Evolutionary conservation across 2,888 invertebrate species (phyloP).

Genomic region (Lasioglossum lativentre): DNA sequence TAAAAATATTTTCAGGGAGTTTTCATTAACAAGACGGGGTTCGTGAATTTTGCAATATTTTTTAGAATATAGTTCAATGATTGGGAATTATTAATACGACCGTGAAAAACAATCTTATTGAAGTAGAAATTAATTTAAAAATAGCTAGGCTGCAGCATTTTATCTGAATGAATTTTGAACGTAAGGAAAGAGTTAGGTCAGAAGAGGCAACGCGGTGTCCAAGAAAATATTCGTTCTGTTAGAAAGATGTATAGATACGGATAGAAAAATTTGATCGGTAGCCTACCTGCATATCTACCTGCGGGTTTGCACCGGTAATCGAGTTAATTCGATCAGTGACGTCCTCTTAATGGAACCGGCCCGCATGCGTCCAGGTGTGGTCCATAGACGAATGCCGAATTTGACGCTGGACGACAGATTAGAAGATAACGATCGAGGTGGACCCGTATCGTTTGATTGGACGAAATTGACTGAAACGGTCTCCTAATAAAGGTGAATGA

Average conservation of each 20-base stretch:
- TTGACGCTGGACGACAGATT: slow-evolving; percentile 58
- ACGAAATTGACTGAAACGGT: slow-evolving; percentile 75
- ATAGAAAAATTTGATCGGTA: slow-evolving; percentile 12
- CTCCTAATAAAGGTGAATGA: slow-evolving; percentile 71
- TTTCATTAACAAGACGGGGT: too few relatives aligned
- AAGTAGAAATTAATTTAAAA: background rate
- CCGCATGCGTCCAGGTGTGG: slow-evolving; percentile 80
- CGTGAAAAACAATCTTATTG: background rate
- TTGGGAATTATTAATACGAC: background rate
- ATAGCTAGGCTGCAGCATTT: background rate
- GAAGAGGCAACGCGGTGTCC: background rate
- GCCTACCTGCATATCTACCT: slow-evolving; percentile 69
- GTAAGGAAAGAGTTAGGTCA: background rate
- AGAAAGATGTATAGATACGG: background rate
- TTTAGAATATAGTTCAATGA: background rate
- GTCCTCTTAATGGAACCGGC: slow-evolving; percentile 46
- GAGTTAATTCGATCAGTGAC: slow-evolving; percentile 60
- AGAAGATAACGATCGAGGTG: slow-evolving; percentile 71
- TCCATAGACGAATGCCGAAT: slow-evolving; percentile 57
- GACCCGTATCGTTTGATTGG: slow-evolving; percentile 79
- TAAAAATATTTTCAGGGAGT: background rate
- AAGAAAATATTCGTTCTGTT: background rate
- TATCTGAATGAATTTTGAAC: background rate
- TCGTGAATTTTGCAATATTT: too few relatives aligned
- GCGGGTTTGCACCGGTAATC: slow-evolving; percentile 52